Percentiles rank a stretch among this genome's conserved stretches.
These are phyloP conservation scores for Plagodis dolabraria DNA, from an alignment of 2,888 invertebrate genomes.

Conservation along the genomic window DNA sequence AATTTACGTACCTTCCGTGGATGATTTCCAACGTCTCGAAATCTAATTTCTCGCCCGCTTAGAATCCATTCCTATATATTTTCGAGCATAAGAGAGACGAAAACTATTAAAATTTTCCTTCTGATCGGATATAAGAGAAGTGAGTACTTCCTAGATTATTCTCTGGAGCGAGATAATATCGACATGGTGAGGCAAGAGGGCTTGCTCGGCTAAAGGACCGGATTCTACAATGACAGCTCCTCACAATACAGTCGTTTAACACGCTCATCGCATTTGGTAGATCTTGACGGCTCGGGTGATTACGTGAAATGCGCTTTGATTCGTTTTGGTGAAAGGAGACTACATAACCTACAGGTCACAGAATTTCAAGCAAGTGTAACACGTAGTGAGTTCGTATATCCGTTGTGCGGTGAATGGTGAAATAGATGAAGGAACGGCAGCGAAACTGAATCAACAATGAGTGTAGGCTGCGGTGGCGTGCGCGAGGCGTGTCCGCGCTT, in stretches of 20 bases:
- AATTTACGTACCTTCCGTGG: no score
- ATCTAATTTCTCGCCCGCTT: no score
- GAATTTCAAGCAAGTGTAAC: conserved; percentile 5
- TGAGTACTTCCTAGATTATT: conserved; percentile 65
- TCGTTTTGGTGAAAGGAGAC: conserved; percentile 45
- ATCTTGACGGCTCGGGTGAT: conserved; percentile 73
- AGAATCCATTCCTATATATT: no score
- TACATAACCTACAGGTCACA: conserved; percentile 27
- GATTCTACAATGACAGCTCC: conserved; percentile 68
- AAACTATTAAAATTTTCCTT: conserved; percentile 40
- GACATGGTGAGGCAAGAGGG: conserved; percentile 43
- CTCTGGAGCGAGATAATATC: conserved; percentile 68
- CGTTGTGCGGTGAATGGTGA: conserved; percentile 18
- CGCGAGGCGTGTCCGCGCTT: conserved; percentile 84
- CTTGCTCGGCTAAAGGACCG: conserved; percentile 64
- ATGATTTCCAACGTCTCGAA: no score
- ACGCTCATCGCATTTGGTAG: conserved; percentile 78
- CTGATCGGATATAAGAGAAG: conserved; percentile 45
- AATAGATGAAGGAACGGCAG: conserved; percentile 48
- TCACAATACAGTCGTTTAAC: conserved; percentile 81
- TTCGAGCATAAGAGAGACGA: no score
- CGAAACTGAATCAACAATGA: conserved; percentile 69
- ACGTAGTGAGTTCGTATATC: conserved; percentile 21
- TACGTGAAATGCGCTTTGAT: conserved; percentile 51
- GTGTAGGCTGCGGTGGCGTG: conserved; percentile 64